A percentile compares a stretch with the other conserved stretches of the same genome.
phyloP scores from a whole-genome alignment of 2,797 vertebrate genomes.

The Dermochelys coriacea region DNA sequence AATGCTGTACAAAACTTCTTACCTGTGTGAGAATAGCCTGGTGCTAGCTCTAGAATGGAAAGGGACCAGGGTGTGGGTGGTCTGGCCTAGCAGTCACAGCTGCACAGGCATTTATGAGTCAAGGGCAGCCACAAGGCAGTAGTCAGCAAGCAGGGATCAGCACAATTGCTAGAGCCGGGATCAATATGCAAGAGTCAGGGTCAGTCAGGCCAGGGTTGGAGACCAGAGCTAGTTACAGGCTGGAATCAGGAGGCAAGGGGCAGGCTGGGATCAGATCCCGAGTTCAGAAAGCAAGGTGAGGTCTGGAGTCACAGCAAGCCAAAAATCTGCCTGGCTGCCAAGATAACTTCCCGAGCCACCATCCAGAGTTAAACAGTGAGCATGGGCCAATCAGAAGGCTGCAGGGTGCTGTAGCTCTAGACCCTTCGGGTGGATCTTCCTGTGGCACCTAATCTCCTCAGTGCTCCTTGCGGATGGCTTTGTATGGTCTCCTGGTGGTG shows the following conservation, averaged over 20 bases:
- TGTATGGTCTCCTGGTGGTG: not conserved
- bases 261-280: too few relatives aligned
- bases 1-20: not conserved
- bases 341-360: not conserved
- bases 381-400: not conserved
- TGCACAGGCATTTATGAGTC: not conserved
- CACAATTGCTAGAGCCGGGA: not conserved
- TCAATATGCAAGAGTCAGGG: not conserved
- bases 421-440: not conserved
- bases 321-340: not conserved
- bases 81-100: not conserved
- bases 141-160: not conserved
- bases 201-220: not conserved
- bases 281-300: not conserved
- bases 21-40: rapidly evolving
- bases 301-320: not conserved
- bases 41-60: not conserved
- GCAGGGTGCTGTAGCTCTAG: not conserved
- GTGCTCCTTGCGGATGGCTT: not conserved
- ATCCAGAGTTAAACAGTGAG: not conserved
- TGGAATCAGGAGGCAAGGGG: not conserved
- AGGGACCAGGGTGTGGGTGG: not conserved
- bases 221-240: not conserved
- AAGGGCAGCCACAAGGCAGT: not conserved
- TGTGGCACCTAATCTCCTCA: not conserved